Conservation (phyloP, 2,797 vertebrate genomes). For the Spheniscus humboldti region DNA sequence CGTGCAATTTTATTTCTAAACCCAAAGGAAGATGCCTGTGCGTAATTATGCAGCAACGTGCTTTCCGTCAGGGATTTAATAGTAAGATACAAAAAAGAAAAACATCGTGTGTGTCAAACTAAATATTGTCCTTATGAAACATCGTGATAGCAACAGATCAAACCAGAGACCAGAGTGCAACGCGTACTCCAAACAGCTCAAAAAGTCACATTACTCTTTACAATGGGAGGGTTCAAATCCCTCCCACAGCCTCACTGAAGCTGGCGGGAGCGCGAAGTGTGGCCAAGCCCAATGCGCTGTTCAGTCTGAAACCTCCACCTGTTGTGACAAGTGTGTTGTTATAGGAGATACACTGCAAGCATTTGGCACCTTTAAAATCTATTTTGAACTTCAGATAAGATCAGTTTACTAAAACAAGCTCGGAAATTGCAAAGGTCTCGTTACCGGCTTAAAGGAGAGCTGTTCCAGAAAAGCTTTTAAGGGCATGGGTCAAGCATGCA, state of each 20-base stretch:
- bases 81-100: neutral
- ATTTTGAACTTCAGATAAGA: constrained; percentile 49
- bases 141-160: neutral
- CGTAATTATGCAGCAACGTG: neutral
- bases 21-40: neutral
- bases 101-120: neutral
- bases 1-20: neutral
- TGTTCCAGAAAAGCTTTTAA: neutral
- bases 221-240: neutral
- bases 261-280: neutral
- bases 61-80: neutral
- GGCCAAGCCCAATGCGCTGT: neutral
- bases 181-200: fast-evolving
- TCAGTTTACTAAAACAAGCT: constrained; percentile 11
- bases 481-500: constrained; percentile 31
- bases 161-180: neutral
- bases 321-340: neutral
- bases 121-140: constrained; percentile 6
- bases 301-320: neutral
- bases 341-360: neutral
- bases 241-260: neutral
- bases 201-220: neutral
- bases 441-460: neutral
- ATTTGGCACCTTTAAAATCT: constrained; percentile 12
- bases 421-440: neutral